phyloP scores from a whole-genome alignment of 2,113 vertebrate genomes.

The Nothoprocta pentlandii region DNA sequence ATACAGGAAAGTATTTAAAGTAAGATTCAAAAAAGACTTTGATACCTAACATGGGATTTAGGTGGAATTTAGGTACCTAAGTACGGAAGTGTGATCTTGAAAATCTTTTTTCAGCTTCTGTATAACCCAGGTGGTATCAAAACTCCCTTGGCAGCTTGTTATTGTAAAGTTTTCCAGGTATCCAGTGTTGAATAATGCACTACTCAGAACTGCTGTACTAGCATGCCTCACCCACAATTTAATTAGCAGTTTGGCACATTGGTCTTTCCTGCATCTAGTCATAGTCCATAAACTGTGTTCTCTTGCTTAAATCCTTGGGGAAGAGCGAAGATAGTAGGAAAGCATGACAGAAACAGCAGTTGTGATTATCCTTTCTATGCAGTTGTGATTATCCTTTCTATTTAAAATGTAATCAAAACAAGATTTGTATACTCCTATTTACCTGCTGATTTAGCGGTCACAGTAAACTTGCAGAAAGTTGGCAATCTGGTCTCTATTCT shows the following conservation, averaged over 20 bases:
- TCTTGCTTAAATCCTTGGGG: not conserved
- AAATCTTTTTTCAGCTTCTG: not conserved
- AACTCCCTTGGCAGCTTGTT: slow-evolving; percentile 18
- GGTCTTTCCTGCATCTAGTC: not conserved
- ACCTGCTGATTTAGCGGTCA: not conserved
- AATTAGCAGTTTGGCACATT: slow-evolving; percentile 6
- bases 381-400: not conserved
- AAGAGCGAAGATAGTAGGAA: not conserved
- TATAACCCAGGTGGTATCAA: not conserved
- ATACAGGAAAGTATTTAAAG: not conserved
- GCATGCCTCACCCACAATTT: not conserved
- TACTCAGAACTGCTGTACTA: not conserved
- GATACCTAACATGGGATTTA: not conserved
- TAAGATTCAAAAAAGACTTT: not conserved
- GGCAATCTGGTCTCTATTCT: not conserved
- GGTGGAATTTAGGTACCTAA: slow-evolving; percentile 8
- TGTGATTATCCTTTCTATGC: not conserved
- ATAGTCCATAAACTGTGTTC: not conserved
- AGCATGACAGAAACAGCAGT: not conserved
- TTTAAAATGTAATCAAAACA: not conserved
- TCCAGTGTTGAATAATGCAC: slow-evolving; percentile 10
- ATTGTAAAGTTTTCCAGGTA: slow-evolving; percentile 34
- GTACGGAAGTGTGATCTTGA: not conserved
- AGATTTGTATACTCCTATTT: not conserved
- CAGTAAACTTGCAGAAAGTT: not conserved